These are phyloP conservation scores for Trypoxylon attenuatum DNA, from an alignment of 2,888 invertebrate species.

Conservation along the genomic window DNA sequence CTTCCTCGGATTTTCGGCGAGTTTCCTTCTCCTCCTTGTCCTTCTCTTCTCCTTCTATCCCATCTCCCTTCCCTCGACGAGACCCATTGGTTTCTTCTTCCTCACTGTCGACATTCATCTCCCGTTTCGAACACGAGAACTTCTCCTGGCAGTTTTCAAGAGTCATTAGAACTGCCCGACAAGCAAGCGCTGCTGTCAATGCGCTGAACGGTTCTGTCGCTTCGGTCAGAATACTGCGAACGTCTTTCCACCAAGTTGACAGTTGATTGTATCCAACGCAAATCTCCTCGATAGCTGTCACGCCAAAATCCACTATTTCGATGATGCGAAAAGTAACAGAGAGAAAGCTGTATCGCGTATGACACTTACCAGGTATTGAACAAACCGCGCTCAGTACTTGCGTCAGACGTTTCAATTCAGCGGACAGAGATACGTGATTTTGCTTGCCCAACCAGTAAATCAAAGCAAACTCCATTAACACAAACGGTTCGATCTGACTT, in stretches of 20 bases:
- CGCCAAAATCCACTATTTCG: too few relatives aligned
- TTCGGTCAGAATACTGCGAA: conserved; percentile 83
- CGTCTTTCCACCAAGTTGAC: conserved; percentile 89
- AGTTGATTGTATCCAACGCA: conserved; percentile 81
- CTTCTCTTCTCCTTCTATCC: conserved; percentile 45
- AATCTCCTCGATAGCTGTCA: conserved; percentile 76
- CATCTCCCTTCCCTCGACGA: conserved; percentile 60
- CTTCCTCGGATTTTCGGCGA: conserved; percentile 74
- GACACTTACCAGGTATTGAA: conserved; percentile 76
- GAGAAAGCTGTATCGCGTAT: background rate
- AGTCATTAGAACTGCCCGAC: conserved; percentile 83
- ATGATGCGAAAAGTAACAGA: conserved; percentile 6
- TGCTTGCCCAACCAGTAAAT: conserved; percentile 81
- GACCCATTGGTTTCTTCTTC: conserved; percentile 42
- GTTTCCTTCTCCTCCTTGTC: conserved; percentile 69
- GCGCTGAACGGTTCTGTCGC: conserved; percentile 86
- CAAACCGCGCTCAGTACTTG: conserved; percentile 81
- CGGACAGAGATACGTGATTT: conserved; percentile 75
- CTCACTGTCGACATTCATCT: conserved; percentile 58
- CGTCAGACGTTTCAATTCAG: conserved; percentile 83
- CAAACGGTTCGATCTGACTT: conserved; percentile 78
- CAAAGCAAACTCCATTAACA: conserved; percentile 83
- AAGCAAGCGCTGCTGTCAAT: conserved; percentile 88
- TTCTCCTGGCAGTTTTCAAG: conserved; percentile 74
- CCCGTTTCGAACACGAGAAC: conserved; percentile 29